Conservation (phyloP, 53 echinoderm and acorn worm genomes). For the Arbacia lixula region DNA sequence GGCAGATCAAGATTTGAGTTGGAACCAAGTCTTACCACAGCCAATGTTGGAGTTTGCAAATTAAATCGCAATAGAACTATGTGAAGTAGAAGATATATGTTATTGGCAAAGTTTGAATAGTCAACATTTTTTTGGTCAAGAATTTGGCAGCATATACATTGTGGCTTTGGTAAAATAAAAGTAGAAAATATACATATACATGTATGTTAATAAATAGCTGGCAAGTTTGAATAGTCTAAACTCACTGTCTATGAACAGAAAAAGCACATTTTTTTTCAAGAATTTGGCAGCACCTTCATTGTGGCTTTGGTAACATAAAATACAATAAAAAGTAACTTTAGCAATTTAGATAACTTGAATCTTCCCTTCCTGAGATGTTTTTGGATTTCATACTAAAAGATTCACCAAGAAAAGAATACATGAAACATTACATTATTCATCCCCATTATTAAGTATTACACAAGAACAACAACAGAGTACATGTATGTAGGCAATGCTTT, state of each 20-base stretch:
- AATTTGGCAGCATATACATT: conserved; percentile 28
- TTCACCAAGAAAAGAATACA: conserved; percentile 19
- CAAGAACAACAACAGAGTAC: conserved; percentile 22
- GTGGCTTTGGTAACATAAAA: conserved; percentile 27
- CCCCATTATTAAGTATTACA: conserved; percentile 30
- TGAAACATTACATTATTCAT: conserved; percentile 30
- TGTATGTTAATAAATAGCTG: conserved; percentile 14
- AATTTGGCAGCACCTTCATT: conserved; percentile 30
- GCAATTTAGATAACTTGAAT: conserved; percentile 16
- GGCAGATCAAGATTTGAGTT: conserved; percentile 30
- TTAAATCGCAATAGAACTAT: conserved; percentile 28
- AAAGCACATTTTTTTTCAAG: conserved; percentile 24
- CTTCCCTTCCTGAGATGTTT: conserved; percentile 15
- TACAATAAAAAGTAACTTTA: conserved; percentile 21
- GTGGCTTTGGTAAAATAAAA: conserved; percentile 23
- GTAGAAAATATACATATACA: conserved; percentile 30
- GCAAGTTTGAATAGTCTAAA: conserved; percentile 17
- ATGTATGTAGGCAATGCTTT: conserved; percentile 21
- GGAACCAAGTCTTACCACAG: conserved; percentile 22
- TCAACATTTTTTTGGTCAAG: conserved; percentile 20
- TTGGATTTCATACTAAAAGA: conserved; percentile 24
- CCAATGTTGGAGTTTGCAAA: conserved; percentile 27
- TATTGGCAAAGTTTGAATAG: conserved; percentile 12
- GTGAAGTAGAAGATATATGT: conserved; percentile 27
- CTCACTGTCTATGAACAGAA: conserved; percentile 19